Evolutionary conservation across 2,113 vertebrate genomes (phyloP).

Genomic region (Triplophysa tibetana): DNA sequence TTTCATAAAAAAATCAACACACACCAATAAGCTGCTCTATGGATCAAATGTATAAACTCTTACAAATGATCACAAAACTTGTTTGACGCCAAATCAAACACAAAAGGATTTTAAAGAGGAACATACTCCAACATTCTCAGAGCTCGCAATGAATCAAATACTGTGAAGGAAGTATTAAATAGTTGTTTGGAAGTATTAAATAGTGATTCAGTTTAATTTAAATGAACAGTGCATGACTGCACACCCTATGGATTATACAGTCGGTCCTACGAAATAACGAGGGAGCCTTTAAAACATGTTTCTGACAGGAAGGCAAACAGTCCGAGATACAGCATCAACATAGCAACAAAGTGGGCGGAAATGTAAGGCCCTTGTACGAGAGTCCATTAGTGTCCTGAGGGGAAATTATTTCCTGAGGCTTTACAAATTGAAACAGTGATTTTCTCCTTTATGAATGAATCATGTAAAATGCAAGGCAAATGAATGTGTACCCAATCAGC

Average conservation of each 20-base stretch:
- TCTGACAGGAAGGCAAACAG: conserved; percentile 15
- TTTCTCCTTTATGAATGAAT: conserved; percentile 14
- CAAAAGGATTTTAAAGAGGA: conserved; percentile 6
- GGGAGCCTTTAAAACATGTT: not conserved
- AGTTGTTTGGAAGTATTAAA: not conserved
- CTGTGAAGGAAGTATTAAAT: not conserved
- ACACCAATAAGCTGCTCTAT: not conserved
- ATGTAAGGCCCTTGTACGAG: conserved; percentile 32
- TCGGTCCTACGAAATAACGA: not conserved
- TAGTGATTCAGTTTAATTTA: not conserved
- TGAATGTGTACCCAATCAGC: not conserved
- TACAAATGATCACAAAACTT: conserved; percentile 16
- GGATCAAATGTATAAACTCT: conserved; percentile 30
- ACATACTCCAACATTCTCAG: not conserved
- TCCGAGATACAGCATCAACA: conserved; percentile 25
- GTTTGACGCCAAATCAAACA: conserved; percentile 15
- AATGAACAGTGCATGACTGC: not conserved
- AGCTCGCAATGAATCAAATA: not conserved
- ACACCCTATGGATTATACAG: not conserved
- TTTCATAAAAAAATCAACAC: not conserved
- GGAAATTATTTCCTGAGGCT: conserved; percentile 24
- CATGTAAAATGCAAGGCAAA: conserved; percentile 4
- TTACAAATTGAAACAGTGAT: conserved; percentile 12
- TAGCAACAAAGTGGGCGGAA: conserved; percentile 39
- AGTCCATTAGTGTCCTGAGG: conserved; percentile 41